Conservation (phyloP, 2,797 vertebrate species). For the Chlorospingus flavigularis region DNA sequence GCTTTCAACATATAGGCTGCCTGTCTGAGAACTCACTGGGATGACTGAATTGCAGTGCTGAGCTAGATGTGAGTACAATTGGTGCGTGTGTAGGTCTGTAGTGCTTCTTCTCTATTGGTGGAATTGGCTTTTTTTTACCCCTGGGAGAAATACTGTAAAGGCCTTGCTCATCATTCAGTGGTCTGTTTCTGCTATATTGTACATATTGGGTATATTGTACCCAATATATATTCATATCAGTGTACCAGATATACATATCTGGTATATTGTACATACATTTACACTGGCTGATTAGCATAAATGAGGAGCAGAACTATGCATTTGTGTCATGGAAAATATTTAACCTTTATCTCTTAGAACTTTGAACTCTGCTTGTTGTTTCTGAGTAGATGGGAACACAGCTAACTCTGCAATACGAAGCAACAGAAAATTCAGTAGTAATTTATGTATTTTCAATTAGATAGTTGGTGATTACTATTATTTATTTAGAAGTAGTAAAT, state of each 20-base stretch:
- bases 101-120: not conserved
- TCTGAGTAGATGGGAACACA: not conserved
- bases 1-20: not conserved
- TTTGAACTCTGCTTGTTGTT: not conserved
- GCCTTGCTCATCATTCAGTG: not conserved
- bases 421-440: not conserved
- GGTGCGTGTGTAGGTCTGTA: not conserved
- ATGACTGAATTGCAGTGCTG: not conserved
- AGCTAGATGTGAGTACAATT: not conserved
- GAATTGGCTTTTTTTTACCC: accelerated
- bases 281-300: not conserved
- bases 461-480: slow-evolving; percentile 18
- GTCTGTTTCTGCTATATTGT: not conserved
- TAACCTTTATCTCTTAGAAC: not conserved
- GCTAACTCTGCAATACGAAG: not conserved
- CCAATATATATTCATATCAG: no score
- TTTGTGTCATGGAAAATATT: not conserved
- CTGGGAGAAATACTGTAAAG: not conserved
- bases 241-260: not conserved
- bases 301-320: not conserved
- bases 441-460: not conserved
- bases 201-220: not conserved
- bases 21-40: not conserved
- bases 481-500: slow-evolving; percentile 43
- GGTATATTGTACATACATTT: not conserved